phyloP scores from a whole-genome alignment of 2,888 invertebrate genomes.

The Pinctada fucata region DNA sequence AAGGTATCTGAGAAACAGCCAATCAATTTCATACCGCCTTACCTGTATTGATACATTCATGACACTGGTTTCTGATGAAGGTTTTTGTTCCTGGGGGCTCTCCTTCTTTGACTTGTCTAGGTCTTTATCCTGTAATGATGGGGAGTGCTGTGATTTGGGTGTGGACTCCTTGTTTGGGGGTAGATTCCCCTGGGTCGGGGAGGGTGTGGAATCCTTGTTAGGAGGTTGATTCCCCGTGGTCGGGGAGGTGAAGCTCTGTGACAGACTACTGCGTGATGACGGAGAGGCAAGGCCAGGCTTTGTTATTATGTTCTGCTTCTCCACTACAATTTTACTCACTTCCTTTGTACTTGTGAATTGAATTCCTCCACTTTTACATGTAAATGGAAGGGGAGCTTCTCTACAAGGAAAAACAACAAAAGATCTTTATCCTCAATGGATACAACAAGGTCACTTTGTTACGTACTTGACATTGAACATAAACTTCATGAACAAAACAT shows the following conservation, averaged over 20 bases:
- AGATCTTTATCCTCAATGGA: no score
- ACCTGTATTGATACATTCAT: conserved; percentile 27
- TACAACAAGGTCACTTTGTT: no score
- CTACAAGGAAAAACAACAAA: conserved; percentile 43
- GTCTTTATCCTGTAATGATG: no score
- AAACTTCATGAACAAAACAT: no score
- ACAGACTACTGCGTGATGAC: conserved; percentile 46
- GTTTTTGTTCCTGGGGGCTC: no score
- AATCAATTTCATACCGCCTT: no score
- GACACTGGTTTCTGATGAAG: background rate
- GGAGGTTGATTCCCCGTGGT: conserved; percentile 31
- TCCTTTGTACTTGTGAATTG: conserved; percentile 88
- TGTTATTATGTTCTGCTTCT: conserved; percentile 81
- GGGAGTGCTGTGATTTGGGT: no score
- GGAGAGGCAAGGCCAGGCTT: conserved; percentile 57
- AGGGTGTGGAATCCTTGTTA: conserved; percentile 23
- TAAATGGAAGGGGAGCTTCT: conserved; percentile 67
- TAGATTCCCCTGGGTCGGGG: no score
- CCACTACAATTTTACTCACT: conserved; percentile 88
- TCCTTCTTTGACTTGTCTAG: no score
- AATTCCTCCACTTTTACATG: conserved; percentile 46
- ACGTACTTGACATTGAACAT: no score
- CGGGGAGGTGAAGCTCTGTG: conserved; percentile 49
- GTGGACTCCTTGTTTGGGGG: conserved; percentile 3
- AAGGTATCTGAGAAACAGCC: background rate